Evolutionary conservation across 2,113 vertebrate species (phyloP).

Genomic region (Brachyhypopomus occidentalis): DNA sequence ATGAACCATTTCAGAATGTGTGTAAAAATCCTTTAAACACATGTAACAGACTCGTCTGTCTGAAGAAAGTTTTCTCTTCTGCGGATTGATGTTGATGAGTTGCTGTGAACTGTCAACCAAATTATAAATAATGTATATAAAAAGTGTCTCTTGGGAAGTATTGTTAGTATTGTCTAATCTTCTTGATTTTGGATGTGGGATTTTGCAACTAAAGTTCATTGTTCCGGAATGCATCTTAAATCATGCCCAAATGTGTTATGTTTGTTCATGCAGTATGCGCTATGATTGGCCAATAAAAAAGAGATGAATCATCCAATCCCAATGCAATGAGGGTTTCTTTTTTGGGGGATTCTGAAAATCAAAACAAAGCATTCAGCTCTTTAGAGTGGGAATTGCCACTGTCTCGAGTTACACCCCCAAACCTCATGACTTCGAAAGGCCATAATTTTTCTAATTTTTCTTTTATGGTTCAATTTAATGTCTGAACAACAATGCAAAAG

Average conservation of each 20-base stretch:
- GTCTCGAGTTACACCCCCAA: constrained; percentile 41
- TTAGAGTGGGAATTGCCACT: constrained; percentile 26
- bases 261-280: constrained; percentile 41
- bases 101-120: constrained; percentile 21
- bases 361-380: constrained; percentile 43
- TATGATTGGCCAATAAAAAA: constrained; percentile 48
- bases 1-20: no score
- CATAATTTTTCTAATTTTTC: constrained; percentile 49
- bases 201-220: constrained; percentile 38
- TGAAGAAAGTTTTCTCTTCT: no score
- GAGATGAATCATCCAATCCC: constrained; percentile 35
- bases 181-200: constrained; percentile 36
- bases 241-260: constrained; percentile 27
- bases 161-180: constrained; percentile 45
- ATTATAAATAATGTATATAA: constrained; percentile 28
- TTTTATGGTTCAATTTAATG: constrained; percentile 47
- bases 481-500: constrained; percentile 40
- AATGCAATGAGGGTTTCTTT: constrained; percentile 44
- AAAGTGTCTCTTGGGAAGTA: constrained; percentile 21
- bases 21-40: no score
- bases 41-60: no score
- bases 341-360: constrained; percentile 44
- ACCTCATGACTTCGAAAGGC: constrained; percentile 37
- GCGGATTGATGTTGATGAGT: no score
- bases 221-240: constrained; percentile 43